These are phyloP conservation scores for Tenualosa ilisha DNA, from an alignment of 2,797 vertebrate genomes.

Conservation along the genomic window DNA sequence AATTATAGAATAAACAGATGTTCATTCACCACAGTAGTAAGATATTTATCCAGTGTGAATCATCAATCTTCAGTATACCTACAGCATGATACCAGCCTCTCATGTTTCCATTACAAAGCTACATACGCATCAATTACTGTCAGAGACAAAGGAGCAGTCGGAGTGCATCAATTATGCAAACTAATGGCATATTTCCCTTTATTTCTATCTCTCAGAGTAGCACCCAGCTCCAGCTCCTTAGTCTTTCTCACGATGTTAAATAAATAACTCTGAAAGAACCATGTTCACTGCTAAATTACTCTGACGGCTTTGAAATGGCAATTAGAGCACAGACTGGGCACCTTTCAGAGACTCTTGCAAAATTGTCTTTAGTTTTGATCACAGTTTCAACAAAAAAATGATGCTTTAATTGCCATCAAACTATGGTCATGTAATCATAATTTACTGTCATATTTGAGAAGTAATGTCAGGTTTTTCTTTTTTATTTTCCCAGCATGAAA, in stretches of 20 bases:
- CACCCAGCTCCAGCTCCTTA: not conserved
- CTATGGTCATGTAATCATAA: conserved; percentile 29
- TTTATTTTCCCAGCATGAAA: not conserved
- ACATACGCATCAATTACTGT: not conserved
- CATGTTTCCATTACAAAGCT: not conserved
- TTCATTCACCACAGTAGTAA: not conserved
- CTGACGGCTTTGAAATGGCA: conserved; percentile 35
- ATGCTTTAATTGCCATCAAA: conserved; percentile 46
- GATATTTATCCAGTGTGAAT: not conserved
- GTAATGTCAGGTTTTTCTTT: conserved; percentile 27
- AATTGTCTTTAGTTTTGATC: conserved; percentile 46
- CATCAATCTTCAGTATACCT: not conserved
- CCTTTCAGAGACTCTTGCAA: conserved; percentile 29
- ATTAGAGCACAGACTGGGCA: conserved; percentile 33
- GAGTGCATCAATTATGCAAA: not conserved
- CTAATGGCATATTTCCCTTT: conserved; percentile 2
- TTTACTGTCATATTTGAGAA: conserved; percentile 15
- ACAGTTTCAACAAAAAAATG: conserved; percentile 39
- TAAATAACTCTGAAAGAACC: conserved; percentile 5
- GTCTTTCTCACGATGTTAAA: not conserved
- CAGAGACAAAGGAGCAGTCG: not conserved
- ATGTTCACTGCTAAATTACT: conserved; percentile 10
- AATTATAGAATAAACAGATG: not conserved
- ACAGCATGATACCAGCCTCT: not conserved
- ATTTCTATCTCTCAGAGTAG: not conserved